Evolutionary conservation across 2,888 invertebrate genomes (phyloP), one percentile per base, ranked within the genome.

Genomic region (Bugula neritina): DNA sequence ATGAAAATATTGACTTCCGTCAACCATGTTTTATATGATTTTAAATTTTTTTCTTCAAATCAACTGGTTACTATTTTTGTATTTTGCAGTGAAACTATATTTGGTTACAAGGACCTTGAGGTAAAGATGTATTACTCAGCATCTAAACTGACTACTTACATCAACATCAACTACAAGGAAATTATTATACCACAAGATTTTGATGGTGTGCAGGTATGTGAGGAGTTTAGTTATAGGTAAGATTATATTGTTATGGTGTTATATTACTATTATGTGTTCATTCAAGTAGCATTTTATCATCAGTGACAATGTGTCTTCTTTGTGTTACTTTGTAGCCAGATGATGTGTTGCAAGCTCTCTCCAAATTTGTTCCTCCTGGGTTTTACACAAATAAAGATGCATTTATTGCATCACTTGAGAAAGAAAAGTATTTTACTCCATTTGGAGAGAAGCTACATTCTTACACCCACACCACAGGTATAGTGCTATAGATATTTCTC

Each of bases 101-200:
- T 94, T 86, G 98, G 97, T 1, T 98, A 94, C 82, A 90, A 90
- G 80, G 91, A 92, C 79, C 85, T 97, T 52, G 87, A 88, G 73
- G 89, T 96, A 1, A 88, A 90, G 75, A 84, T 96, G 1, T 90
- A 90, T 80, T 94, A 92, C 82, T 90, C 90, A 74, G 93, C 94
- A 72, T 91, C 90, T 27, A 89, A 89, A 74, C 86, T 95, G 73
- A 89, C 90, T 78, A 91, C 93, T 72, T 96, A 91, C 80, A 85
- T 95, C 71, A 90, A 90, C 71, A 87, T 93, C 77, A 88, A 88
- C 70, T 93, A 91, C 81, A 86, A 88, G 13, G 89, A 90, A 72
- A 90, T 90, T 85, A 87, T 90, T 63, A 80, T 84, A 71, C 82
- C 84, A 54, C 82, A 84, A 25, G 81, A 82, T 72, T 81, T 80